These are phyloP conservation scores for Tanytarsus gracilentus DNA, from an alignment of 2,888 invertebrate species.

Conservation along the genomic window DNA sequence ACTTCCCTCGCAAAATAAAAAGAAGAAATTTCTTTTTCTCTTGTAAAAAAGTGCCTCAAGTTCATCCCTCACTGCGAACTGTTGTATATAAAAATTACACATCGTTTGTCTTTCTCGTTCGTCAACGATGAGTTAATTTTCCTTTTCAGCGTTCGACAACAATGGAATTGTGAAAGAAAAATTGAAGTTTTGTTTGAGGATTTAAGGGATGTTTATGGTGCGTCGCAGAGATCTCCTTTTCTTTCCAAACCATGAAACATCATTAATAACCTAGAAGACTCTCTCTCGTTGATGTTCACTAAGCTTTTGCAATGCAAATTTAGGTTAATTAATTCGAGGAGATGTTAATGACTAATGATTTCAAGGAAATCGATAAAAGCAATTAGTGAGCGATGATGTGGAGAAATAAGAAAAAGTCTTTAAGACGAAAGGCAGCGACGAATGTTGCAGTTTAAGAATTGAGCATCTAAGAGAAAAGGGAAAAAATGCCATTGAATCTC, in stretches of 20 bases:
- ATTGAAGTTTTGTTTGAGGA: slow-evolving; percentile 19
- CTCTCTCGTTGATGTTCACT: neutral
- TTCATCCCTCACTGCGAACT: slow-evolving; percentile 18
- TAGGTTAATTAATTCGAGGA: slow-evolving; percentile 26
- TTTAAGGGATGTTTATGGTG: slow-evolving; percentile 15
- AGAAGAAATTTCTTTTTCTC: no score
- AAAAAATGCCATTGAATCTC: no score
- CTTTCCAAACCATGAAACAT: neutral
- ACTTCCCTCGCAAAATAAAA: slow-evolving; percentile 17
- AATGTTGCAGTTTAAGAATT: neutral
- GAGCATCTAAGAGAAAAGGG: no score
- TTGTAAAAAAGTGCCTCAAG: slow-evolving; percentile 25
- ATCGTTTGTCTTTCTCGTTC: slow-evolving; percentile 29
- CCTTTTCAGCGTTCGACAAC: slow-evolving; percentile 19
- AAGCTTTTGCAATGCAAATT: slow-evolving; percentile 24
- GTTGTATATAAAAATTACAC: slow-evolving; percentile 23
- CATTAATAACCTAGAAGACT: slow-evolving; percentile 16
- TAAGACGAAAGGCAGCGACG: neutral
- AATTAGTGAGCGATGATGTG: neutral
- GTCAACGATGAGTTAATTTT: slow-evolving; percentile 29
- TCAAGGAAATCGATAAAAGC: slow-evolving; percentile 26
- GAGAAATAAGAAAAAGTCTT: neutral
- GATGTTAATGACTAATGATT: slow-evolving; percentile 26
- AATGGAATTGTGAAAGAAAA: slow-evolving; percentile 7
- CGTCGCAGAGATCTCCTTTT: neutral